These are phyloP conservation scores for Masnerella sp. DNA, from an alignment of 2,888 invertebrate genomes.

Conservation along the genomic window DNA sequence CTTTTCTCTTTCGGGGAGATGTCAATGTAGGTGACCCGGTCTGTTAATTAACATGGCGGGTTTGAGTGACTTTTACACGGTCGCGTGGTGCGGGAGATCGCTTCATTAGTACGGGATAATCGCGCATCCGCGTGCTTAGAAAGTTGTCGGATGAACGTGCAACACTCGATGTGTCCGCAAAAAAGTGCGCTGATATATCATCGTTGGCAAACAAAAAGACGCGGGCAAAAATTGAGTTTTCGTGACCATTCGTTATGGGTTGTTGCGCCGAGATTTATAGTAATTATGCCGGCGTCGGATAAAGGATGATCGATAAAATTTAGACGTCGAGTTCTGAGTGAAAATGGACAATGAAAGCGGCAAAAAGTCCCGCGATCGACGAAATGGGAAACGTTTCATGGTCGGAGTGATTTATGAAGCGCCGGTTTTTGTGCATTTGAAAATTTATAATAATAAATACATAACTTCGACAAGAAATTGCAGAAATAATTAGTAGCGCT, in stretches of 20 bases:
- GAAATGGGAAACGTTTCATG: too few relatives aligned
- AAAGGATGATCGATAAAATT: neutral
- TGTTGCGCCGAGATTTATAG: constrained; percentile 20
- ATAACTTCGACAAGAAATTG: too few relatives aligned
- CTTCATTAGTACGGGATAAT: constrained; percentile 72
- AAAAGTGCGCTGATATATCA: constrained; percentile 34
- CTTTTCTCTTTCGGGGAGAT: too few relatives aligned
- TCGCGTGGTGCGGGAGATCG: constrained; percentile 65
- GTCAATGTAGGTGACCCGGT: too few relatives aligned
- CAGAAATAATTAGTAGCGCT: too few relatives aligned
- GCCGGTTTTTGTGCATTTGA: too few relatives aligned
- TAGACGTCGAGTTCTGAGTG: neutral
- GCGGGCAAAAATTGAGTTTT: constrained; percentile 14
- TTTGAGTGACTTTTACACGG: constrained; percentile 70
- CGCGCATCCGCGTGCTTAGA: constrained; percentile 60
- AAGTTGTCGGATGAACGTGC: constrained; percentile 56
- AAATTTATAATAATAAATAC: too few relatives aligned
- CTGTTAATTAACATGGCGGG: too few relatives aligned
- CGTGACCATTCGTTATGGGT: constrained; percentile 19
- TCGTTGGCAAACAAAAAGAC: constrained; percentile 21
- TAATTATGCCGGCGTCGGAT: neutral
- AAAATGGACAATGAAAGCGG: neutral
- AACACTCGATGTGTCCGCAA: constrained; percentile 35
- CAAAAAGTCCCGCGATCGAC: too few relatives aligned
- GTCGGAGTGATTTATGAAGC: too few relatives aligned